Evolutionary conservation across 2,797 vertebrate genomes (phyloP), one percentile per base, ranked within the genome.

Genomic region (Dicrostonyx torquatus): DNA sequence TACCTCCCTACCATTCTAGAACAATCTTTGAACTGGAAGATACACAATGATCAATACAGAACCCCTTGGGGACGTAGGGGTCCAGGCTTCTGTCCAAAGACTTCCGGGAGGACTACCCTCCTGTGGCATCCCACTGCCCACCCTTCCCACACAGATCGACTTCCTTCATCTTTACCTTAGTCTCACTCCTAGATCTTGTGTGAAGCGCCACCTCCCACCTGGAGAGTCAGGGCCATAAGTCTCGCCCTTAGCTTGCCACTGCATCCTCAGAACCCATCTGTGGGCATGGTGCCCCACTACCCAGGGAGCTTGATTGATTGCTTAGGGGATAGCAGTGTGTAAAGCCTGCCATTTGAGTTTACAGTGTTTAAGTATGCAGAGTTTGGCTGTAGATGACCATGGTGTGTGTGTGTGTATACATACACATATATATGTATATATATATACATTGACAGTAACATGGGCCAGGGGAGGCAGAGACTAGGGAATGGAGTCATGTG

Each of bases 331-430:
- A 24, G 62, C n/a, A 11, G 22, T 18, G 15, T 70, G 22, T 9
- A 72, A 29, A 37, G 15, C 9, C 31, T 7, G 0, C 17, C 77
- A 26, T 12, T 55, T n/a, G 48, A 3, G 1, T 18, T 62, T n/a
- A 6, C 13, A 22, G 5, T 7, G 9, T 0, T 2, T 2, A 34
- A 6, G n/a, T 5, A 40, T 0, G 0, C 10, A 12, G 50, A 40
- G 50, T 26, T 1, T 15, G 58, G 22, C 29, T 37, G 29, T 14
- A 58, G 18, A 20, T 9, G 9, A 17, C 15, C 20, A 9, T 2
- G 0, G 8, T 2, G 0, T 7, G 11, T 18, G 15, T n/a, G 15
- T 48, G 6, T 2, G 0, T 7, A n/a, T 18, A 31, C 18, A 12
- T 11, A 31, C 18, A 12, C 5, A 43, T 2, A 0, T 8, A 12